Base-by-base conservation (phyloP, 2,888 invertebrate species). In the Cosmopolites sordidus region DNA sequence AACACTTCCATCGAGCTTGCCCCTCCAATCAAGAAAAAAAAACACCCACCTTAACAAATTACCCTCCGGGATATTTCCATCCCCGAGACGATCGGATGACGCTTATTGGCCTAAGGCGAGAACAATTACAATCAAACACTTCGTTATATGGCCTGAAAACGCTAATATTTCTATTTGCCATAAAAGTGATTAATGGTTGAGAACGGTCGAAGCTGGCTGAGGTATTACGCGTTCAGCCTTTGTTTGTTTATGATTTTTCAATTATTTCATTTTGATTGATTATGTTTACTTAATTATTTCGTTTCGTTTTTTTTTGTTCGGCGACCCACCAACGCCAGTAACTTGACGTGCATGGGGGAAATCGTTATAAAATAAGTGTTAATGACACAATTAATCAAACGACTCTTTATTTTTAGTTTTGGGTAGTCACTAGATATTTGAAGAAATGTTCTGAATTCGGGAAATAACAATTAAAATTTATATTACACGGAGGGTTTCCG, bases 241-340 rank as follows among this genome's bases (percentile, higher is more conserved):
- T 64, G 63, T 66, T 66, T 64, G 59, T 62, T 61, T 61, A 62
- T 63, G 61, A 62, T 61, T 66, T 63, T 62, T 62, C 62, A 63
- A 62, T 66, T 63, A 62, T 62, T 60, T 59, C 58, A 59, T 58
- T 58, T 65, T 66, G 66, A 66, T 66, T 66, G 66, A 66, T 66
- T 64, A 63, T 65, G 64, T 66, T 66, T 65, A 60, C 64, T 62
- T 64, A 65, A 64, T 64, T 64, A 58, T 48, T 44, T 16, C 17
- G 17, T 40, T 40, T 40, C 22, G 4, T 22, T 22, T 22, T 22
- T 22, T 22, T 3, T 22, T 22, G 22, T 22, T 5, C 22, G 22
- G 22, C 22, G 3, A 22, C 22, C 4, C 8, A 8, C 8, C n/a
- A n/a, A n/a, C n/a, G n/a, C n/a, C n/a, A n/a, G n/a, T 22, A 3